A percentile compares a stretch with the other conserved stretches of the same genome.
Evolutionary conservation across 2,113 vertebrate genomes (phyloP).

Genomic region (Nothoprocta pentlandii): DNA sequence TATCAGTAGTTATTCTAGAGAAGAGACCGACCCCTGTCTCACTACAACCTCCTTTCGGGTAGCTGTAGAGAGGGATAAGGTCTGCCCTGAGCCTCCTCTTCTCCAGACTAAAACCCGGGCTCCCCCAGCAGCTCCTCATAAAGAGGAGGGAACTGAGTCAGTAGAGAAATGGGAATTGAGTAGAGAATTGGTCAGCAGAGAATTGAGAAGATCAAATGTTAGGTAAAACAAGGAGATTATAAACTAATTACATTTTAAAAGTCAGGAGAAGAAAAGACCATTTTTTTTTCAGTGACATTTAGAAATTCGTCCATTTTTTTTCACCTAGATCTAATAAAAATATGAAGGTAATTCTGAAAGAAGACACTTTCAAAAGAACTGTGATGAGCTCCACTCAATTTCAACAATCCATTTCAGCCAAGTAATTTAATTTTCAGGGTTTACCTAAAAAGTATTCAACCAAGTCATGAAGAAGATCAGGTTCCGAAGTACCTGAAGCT

Average conservation of each 20-base stretch:
- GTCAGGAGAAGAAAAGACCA: not conserved
- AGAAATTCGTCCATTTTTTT: not conserved
- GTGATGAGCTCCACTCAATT: not conserved
- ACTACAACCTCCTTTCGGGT: no score
- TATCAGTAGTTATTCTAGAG: no score
- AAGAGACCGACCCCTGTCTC: no score
- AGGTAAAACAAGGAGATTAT: not conserved
- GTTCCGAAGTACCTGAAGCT: not conserved
- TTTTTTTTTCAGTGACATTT: not conserved
- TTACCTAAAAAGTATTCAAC: not conserved
- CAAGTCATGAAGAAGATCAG: not conserved
- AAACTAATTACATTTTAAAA: not conserved
- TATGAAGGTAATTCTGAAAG: not conserved
- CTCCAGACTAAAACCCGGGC: no score
- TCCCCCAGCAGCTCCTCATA: no score
- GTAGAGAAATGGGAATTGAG: no score
- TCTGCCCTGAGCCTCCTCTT: no score
- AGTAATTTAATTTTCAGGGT: not conserved
- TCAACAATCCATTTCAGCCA: not conserved
- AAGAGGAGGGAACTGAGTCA: no score
- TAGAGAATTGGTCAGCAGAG: not conserved
- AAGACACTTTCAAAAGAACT: not conserved
- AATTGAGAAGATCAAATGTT: not conserved
- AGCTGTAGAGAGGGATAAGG: no score
- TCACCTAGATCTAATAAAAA: not conserved